phyloP scores from a whole-genome alignment of 2,113 vertebrate genomes.

The Cnemophilus loriae region DNA sequence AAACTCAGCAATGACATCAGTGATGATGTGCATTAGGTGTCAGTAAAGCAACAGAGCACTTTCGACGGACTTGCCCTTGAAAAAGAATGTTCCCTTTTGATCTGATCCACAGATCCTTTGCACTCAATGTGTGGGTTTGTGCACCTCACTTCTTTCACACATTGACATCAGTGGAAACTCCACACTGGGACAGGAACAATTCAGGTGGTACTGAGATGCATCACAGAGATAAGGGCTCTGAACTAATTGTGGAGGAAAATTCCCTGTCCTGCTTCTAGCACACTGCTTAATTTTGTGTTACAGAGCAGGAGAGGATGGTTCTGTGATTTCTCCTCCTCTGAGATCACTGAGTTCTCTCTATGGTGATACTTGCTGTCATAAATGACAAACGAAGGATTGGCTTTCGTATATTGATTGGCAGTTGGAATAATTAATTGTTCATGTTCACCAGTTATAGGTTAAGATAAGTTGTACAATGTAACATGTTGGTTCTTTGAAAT shows the following conservation, averaged over 20 bases:
- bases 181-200: not conserved
- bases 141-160: not conserved
- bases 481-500: too few relatives aligned
- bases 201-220: not conserved
- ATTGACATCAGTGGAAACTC: constrained; percentile 1
- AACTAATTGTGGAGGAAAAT: not conserved
- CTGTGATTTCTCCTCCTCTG: not conserved
- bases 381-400: too few relatives aligned
- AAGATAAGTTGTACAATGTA: too few relatives aligned
- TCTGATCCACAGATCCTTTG: not conserved
- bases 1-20: not conserved
- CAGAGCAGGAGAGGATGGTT: not conserved
- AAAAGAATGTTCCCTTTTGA: not conserved
- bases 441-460: too few relatives aligned
- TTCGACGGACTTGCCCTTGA: not conserved
- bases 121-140: not conserved
- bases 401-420: too few relatives aligned
- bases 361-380: not conserved
- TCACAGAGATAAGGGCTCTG: not conserved
- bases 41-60: not conserved
- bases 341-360: not conserved
- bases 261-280: not conserved
- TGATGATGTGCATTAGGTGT: not conserved
- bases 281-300: not conserved
- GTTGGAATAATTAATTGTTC: too few relatives aligned